A percentile compares a stretch with the other conserved stretches of the same genome.
These are phyloP conservation scores for Colistium nudipinnis DNA, from an alignment of 2,113 vertebrate species.

Conservation along the genomic window DNA sequence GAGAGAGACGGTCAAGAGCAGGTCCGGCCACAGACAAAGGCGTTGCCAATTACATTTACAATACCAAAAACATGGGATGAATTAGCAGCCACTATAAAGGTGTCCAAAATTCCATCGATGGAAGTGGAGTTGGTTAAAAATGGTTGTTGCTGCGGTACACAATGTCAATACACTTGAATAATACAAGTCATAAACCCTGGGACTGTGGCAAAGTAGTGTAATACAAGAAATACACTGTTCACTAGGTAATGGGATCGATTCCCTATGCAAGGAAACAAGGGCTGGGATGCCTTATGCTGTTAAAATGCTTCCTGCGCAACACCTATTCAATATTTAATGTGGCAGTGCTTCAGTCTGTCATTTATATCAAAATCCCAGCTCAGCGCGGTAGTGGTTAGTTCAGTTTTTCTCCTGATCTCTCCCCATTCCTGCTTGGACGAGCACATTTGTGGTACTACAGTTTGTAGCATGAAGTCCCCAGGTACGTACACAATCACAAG, in stretches of 20 bases:
- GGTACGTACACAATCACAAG: slow-evolving; percentile 21
- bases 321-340: slow-evolving; percentile 53
- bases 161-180: slow-evolving; percentile 33
- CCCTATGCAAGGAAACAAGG: neutral
- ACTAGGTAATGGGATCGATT: neutral
- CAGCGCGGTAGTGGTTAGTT: neutral
- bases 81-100: neutral
- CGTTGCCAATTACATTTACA: neutral
- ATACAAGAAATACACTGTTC: slow-evolving; percentile 15
- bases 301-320: slow-evolving; percentile 15
- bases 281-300: slow-evolving; percentile 3
- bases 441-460: slow-evolving; percentile 35
- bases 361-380: slow-evolving; percentile 33
- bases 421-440: slow-evolving; percentile 14
- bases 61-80: neutral
- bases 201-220: neutral
- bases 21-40: neutral
- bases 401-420: neutral
- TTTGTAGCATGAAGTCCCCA: slow-evolving; percentile 2
- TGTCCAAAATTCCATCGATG: neutral
- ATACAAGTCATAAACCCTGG: slow-evolving; percentile 2
- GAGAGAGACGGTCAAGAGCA: neutral
- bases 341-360: slow-evolving; percentile 17
- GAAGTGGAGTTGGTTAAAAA: neutral
- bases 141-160: neutral